These are phyloP conservation scores for Papilio machaon DNA, from an alignment of 1,140 invertebrate genomes.

Conservation along the genomic window DNA sequence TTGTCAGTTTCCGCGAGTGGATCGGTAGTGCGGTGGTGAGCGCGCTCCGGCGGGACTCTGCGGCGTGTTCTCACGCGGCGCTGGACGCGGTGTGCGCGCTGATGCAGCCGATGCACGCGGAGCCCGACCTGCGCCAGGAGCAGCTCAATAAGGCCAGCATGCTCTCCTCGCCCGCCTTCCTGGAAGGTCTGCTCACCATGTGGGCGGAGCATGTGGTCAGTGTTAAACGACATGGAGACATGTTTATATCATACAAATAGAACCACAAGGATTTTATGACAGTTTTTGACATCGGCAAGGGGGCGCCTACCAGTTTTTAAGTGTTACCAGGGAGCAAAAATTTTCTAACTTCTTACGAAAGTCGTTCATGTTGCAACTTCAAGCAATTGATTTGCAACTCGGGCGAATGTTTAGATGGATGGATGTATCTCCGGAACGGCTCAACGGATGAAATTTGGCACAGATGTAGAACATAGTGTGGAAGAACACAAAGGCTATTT, in stretches of 20 bases:
- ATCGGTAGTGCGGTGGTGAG: slow-evolving; percentile 95
- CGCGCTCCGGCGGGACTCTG: slow-evolving; percentile 94
- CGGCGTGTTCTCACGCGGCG: slow-evolving; percentile 96
- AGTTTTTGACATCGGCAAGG: no score
- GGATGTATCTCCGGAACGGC: no score
- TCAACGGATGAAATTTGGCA: no score
- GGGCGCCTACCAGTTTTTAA: no score
- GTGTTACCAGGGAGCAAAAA: no score
- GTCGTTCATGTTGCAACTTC: no score
- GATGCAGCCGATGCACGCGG: slow-evolving; percentile 99
- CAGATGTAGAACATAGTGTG: no score
- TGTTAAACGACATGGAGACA: slow-evolving; percentile 44
- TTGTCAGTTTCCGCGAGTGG: slow-evolving; percentile 93
- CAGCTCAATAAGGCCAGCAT: slow-evolving; percentile 99
- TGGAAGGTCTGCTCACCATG: slow-evolving; percentile 96
- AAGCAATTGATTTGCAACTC: no score
- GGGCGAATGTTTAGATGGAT: no score
- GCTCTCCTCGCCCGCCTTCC: slow-evolving; percentile 94
- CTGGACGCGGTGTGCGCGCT: slow-evolving; percentile 98
- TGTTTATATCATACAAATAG: background rate
- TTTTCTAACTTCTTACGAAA: no score
- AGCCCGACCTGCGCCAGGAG: slow-evolving; percentile 97
- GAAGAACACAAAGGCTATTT: no score
- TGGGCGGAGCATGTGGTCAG: slow-evolving; percentile 97
- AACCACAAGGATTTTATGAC: no score